These are phyloP conservation scores for Tetheella fluctuosa DNA, from an alignment of 2,888 invertebrate species.

Conservation along the genomic window DNA sequence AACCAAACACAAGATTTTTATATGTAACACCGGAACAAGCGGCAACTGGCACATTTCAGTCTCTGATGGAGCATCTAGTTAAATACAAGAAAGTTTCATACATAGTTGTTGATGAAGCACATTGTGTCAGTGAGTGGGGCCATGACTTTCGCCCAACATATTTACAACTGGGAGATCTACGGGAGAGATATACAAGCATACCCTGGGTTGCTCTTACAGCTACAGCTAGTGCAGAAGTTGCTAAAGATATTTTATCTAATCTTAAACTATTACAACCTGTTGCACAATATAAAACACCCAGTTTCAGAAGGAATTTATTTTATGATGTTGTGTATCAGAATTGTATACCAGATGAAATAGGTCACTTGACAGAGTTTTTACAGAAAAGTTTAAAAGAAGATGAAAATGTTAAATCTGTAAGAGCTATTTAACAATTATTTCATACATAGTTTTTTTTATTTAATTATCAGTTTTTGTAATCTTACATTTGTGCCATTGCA, in stretches of 20 bases:
- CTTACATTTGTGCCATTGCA: slow-evolving; percentile 48
- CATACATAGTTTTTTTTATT: neutral
- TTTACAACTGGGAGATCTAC: slow-evolving; percentile 89
- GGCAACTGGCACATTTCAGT: slow-evolving; percentile 89
- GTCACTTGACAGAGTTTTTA: slow-evolving; percentile 91
- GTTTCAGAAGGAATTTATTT: slow-evolving; percentile 96
- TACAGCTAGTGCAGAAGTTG: slow-evolving; percentile 92
- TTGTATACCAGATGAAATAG: slow-evolving; percentile 90
- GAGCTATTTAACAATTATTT: slow-evolving; percentile 26
- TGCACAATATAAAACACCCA: slow-evolving; percentile 91
- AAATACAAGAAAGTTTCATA: slow-evolving; percentile 92
- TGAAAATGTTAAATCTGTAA: slow-evolving; percentile 78
- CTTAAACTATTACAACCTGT: slow-evolving; percentile 88
- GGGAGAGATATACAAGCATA: slow-evolving; percentile 85
- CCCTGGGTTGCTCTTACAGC: slow-evolving; percentile 98
- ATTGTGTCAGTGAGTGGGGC: slow-evolving; percentile 99
- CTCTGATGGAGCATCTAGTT: slow-evolving; percentile 87
- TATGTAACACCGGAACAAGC: slow-evolving; percentile 99
- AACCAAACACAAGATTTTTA: slow-evolving; percentile 91
- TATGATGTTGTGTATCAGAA: slow-evolving; percentile 98
- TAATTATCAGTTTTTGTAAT: slow-evolving; percentile 12
- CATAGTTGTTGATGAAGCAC: slow-evolving; percentile 98
- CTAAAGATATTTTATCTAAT: slow-evolving; percentile 91
- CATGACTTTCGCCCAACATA: slow-evolving; percentile 99
- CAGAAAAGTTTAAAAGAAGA: slow-evolving; percentile 85